Conservation (phyloP, 2,888 invertebrate species). For the Melanostoma scalare region DNA sequence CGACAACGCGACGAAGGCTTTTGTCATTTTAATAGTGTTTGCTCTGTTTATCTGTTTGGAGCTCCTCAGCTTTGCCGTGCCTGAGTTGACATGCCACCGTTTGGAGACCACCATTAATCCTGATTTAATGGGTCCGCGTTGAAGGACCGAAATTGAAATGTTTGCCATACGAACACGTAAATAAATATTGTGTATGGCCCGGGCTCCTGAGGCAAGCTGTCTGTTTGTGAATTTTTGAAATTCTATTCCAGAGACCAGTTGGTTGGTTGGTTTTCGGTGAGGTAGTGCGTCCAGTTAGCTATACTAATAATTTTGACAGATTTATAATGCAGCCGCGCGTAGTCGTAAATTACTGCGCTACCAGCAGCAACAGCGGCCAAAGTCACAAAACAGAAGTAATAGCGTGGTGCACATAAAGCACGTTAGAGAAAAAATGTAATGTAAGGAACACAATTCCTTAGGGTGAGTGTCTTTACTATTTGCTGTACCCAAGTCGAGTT, state of each 20-base stretch:
- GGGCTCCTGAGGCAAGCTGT: constrained; percentile 3
- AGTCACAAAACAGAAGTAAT: constrained; percentile 30
- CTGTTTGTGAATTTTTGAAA: constrained; percentile 59
- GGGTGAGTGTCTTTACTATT: constrained; percentile 46
- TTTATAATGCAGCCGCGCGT: constrained; percentile 63
- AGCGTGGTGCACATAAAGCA: constrained; percentile 39
- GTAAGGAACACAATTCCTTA: constrained; percentile 51
- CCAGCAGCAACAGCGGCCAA: constrained; percentile 23
- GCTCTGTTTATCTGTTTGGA: constrained; percentile 47
- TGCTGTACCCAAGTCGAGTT: constrained; percentile 12
- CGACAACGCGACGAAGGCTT: constrained; percentile 60
- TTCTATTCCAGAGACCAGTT: constrained; percentile 50
- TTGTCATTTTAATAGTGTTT: constrained; percentile 66
- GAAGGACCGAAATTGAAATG: constrained; percentile 70
- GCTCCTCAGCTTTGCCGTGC: constrained; percentile 29
- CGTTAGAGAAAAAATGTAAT: constrained; percentile 33
- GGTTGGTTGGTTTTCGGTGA: neutral
- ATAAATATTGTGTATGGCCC: neutral
- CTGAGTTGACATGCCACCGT: constrained; percentile 58
- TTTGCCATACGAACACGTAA: constrained; percentile 1
- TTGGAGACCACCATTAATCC: constrained; percentile 61
- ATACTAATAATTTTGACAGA: constrained; percentile 68
- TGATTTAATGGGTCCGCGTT: constrained; percentile 62
- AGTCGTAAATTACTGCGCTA: constrained; percentile 55
- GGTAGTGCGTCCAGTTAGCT: constrained; percentile 43